These are phyloP conservation scores for Pemphigus obesinymphae DNA, from an alignment of 1,140 invertebrate species.

Conservation along the genomic window DNA sequence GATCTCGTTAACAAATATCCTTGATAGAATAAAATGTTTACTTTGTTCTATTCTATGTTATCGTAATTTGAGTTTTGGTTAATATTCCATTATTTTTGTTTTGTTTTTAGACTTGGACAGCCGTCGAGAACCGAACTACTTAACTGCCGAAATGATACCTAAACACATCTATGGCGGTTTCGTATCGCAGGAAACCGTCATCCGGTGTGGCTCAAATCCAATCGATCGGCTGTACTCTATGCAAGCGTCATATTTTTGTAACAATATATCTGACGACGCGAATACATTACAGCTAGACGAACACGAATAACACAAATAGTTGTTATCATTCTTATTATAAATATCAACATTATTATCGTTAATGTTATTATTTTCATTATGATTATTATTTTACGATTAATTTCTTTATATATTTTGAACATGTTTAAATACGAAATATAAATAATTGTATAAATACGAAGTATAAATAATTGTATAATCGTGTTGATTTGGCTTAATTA, in stretches of 20 bases:
- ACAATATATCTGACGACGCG: conserved; percentile 51
- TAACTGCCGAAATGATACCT: not conserved
- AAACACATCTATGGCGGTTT: conserved; percentile 36
- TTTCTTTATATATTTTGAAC: not conserved
- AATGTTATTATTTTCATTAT: not conserved
- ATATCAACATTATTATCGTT: not conserved
- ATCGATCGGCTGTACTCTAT: conserved; percentile 62
- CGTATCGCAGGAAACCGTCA: conserved; percentile 23
- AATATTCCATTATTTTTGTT: too few relatives aligned
- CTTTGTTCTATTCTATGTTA: too few relatives aligned
- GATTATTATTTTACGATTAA: too few relatives aligned
- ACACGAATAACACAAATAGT: not conserved
- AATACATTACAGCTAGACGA: conserved; percentile 14
- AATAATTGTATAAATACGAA: too few relatives aligned
- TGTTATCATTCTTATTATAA: not conserved
- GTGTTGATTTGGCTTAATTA: not conserved
- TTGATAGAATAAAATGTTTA: too few relatives aligned
- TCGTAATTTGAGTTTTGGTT: too few relatives aligned
- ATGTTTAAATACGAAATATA: not conserved
- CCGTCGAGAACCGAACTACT: conserved; percentile 17
- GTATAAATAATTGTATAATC: too few relatives aligned
- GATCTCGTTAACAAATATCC: too few relatives aligned
- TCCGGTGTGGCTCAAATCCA: conserved; percentile 52
- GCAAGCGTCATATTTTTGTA: conserved; percentile 62
- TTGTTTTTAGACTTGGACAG: conserved; percentile 7